Evolutionary conservation across 2,113 vertebrate species (phyloP).

Genomic region (Elgaria multicarinata): DNA sequence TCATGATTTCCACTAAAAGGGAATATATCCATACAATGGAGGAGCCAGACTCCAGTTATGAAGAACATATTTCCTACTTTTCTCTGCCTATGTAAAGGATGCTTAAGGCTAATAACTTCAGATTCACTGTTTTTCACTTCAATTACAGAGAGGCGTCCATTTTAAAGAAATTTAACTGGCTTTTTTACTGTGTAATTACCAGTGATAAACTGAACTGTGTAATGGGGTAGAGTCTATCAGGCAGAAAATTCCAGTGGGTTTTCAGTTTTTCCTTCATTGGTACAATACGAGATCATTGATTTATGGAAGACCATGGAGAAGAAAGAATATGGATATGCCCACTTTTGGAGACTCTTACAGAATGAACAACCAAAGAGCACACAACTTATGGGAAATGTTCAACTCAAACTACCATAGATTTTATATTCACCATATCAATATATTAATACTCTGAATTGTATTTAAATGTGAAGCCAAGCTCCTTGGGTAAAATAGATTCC

Average conservation of each 20-base stretch:
- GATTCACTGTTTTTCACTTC: slow-evolving; percentile 54
- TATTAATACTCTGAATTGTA: slow-evolving; percentile 58
- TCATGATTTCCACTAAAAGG: slow-evolving; percentile 74
- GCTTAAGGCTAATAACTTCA: slow-evolving; percentile 49
- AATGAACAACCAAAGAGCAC: slow-evolving; percentile 73
- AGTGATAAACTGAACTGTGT: slow-evolving; percentile 64
- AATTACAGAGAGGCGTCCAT: slow-evolving; percentile 56
- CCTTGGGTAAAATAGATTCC: slow-evolving; percentile 61
- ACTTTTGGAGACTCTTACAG: slow-evolving; percentile 59
- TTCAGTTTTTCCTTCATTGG: slow-evolving; percentile 69
- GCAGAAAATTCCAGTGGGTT: slow-evolving; percentile 67
- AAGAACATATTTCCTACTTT: slow-evolving; percentile 48
- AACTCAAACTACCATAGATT: slow-evolving; percentile 50
- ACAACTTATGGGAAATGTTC: slow-evolving; percentile 40
- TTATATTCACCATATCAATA: slow-evolving; percentile 63
- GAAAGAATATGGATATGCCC: slow-evolving; percentile 34
- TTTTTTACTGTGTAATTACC: slow-evolving; percentile 57
- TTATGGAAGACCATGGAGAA: slow-evolving; percentile 61
- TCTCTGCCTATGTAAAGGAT: slow-evolving; percentile 45
- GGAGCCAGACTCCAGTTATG: slow-evolving; percentile 60
- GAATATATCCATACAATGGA: slow-evolving; percentile 51
- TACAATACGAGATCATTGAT: slow-evolving; percentile 68
- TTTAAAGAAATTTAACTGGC: slow-evolving; percentile 45
- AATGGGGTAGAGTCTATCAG: slow-evolving; percentile 62
- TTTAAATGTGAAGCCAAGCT: slow-evolving; percentile 73